These are phyloP conservation scores for Aelia acuminata DNA, from an alignment of 2,888 invertebrate genomes.

Conservation along the genomic window DNA sequence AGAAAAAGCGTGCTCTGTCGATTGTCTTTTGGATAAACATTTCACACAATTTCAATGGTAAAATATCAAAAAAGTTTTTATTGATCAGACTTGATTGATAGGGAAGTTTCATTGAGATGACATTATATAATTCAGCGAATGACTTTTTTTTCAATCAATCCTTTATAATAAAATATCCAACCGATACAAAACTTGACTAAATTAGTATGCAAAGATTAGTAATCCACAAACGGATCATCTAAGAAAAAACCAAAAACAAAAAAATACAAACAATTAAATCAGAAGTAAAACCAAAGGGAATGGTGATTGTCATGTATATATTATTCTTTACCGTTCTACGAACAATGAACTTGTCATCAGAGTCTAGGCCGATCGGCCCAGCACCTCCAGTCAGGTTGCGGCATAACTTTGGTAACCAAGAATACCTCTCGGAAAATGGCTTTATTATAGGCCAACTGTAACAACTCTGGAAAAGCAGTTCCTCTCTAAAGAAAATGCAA, in stretches of 20 bases:
- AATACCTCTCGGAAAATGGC: conserved; percentile 63
- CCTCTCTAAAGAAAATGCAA: conserved; percentile 50
- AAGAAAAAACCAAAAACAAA: background rate
- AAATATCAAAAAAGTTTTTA: background rate
- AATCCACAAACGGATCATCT: conserved; percentile 24
- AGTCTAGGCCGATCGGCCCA: conserved; percentile 55
- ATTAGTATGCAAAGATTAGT: conserved; percentile 44
- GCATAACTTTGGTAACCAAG: conserved; percentile 66
- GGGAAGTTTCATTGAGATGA: background rate
- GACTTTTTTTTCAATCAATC: background rate
- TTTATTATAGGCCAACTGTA: conserved; percentile 73
- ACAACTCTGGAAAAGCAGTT: conserved; percentile 70
- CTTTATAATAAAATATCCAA: background rate
- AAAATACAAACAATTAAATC: conserved; percentile 49
- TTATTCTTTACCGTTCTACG: conserved; percentile 66
- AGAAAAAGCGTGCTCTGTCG: background rate
- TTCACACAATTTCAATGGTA: background rate
- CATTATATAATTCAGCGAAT: no score
- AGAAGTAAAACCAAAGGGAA: conserved; percentile 48
- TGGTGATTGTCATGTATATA: conserved; percentile 65
- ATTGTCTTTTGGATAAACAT: background rate
- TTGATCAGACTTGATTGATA: background rate
- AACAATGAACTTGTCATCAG: conserved; percentile 71
- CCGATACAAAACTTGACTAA: conserved; percentile 1
- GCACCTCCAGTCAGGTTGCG: conserved; percentile 64